Base-by-base conservation (phyloP, 2,888 invertebrate species). In the Hydroisotoma schaefferi region DNA sequence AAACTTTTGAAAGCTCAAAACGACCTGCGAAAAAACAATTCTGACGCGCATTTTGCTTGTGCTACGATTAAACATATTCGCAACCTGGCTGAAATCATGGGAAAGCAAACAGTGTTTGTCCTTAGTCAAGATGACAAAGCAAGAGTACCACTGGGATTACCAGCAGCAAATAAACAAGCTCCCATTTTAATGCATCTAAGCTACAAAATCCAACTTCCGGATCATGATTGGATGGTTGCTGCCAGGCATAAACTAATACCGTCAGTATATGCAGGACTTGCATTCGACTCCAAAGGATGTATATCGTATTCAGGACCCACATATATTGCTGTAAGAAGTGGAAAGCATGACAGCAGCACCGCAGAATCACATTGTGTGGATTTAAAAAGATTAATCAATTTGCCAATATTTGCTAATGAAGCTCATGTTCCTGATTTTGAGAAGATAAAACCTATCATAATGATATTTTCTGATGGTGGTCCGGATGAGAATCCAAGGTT, bases 251-350 rank as follows among this genome's bases (percentile, higher is more conserved):
- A 74, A 57, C 61, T 76, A 1, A 74, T 75, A 48, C 74, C 75
- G 2, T 73, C 73, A 18, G 74, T 76, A 1, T 75, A 75, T 69
- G 76, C 43, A 43, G 25, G 37, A 15, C 23, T 48, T 8, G 18
- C 4, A 10, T 18, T 22, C 29, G 40, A 40, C 6, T n/a, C n/a
- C n/a, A 28, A 25, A 3, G 25, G 33, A 33, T 40, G 40, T 23
- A 75, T 77, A 33, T 51, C 71, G 28, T 76, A 76, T 60, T 74
- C 72, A 57, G 78, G 78, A 15, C 77, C 78, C 53, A 79, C 77
- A 54, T 77, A 76, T 69, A 72, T 78, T 43, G 74, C 76, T 8
- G 74, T 77, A 15, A 43, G 74, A 15, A 70, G 69, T 55, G 74
- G 71, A 2, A 75, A 75, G 58, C 74, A 75, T 57, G 68, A 63